phyloP scores from a whole-genome alignment of 2,797 vertebrate genomes.

The Hemibagrus guttatus region DNA sequence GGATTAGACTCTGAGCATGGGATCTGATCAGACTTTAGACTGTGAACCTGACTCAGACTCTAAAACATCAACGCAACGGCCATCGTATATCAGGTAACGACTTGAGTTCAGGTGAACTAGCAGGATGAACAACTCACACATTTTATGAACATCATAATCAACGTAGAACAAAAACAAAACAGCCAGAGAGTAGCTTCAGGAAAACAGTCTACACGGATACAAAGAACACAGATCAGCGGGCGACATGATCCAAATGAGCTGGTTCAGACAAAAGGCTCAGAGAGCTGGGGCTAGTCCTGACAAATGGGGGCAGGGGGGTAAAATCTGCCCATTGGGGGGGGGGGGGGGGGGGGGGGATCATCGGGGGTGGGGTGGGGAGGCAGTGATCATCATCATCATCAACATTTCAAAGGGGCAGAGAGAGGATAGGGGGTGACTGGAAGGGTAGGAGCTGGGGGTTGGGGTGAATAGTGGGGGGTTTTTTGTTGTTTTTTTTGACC shows the following conservation, averaged over 20 bases:
- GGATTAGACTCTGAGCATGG: background rate
- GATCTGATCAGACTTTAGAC: background rate
- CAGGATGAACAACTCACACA: background rate
- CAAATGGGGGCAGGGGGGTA: constrained; percentile 74
- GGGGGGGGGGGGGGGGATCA: constrained; percentile 7
- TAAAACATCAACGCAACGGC: background rate
- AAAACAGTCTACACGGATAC: background rate
- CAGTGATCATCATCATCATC: constrained; percentile 59
- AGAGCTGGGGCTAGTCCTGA: constrained; percentile 77
- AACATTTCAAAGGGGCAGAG: constrained; percentile 73
- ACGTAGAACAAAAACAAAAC: background rate
- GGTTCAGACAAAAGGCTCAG: constrained; percentile 83
- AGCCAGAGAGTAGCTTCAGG: background rate
- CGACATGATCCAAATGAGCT: constrained; percentile 56
- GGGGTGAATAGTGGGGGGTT: constrained; percentile 26
- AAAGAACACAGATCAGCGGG: background rate
- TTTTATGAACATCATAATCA: background rate
- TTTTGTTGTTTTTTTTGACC: constrained; percentile 32
- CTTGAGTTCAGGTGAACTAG: background rate
- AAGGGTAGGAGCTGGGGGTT: constrained; percentile 25
- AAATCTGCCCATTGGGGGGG: constrained; percentile 45
- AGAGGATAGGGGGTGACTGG: constrained; percentile 48
- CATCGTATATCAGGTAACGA: background rate
- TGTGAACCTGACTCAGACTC: background rate
- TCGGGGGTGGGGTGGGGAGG: constrained; percentile 55